Base-by-base conservation (phyloP, 2,113 vertebrate species). In the Malurus cyaneus region DNA sequence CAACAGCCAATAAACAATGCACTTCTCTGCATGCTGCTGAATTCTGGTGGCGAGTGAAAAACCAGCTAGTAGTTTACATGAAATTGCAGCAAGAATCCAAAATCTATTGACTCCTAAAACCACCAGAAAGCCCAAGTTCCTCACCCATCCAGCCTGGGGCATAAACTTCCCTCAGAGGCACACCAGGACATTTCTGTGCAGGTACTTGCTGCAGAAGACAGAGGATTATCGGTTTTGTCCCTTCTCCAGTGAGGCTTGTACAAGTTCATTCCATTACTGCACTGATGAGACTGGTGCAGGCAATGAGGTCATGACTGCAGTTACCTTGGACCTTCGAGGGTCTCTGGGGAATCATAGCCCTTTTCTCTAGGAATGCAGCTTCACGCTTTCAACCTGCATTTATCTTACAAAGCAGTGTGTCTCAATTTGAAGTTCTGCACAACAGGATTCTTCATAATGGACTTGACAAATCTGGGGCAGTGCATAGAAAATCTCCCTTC, bases 401-500 rank as follows among this genome's bases (percentile, higher is more conserved):
- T 95, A 93, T 94, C 92, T 87, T 91, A 89, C 87, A 89, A 93
- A 94, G 93, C 85, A 95, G 39, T 0, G 15, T 70, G 94, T 77
- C 96, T 95, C 1, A 1, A 94, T 74, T 59, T 1, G 34, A 95
- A 89, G 93, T 85, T 94, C 87, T 60, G 62, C 94, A 89, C 94
- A 91, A 94, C 78, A 86, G 85, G 81, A 91, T 87, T 94, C 91
- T 79, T 94, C 80, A 74, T 94, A 95, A 96, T 97, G 96, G 94
- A 96, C 94, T 96, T 97, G 95, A 97, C 94, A 97, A 95, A 96
- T 95, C 95, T 96, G 87, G 95, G 94, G 81, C 95, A 94, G 92
- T 89, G 94, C 93, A 93, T 34, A 93, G 87, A 95, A 96, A 88
- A 93, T 89, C 89, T 96, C 87, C 85, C 89, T 95, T 81, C 62